Evolutionary conservation across 1,140 invertebrate genomes (phyloP).

Genomic region (Eulimnadia texana): DNA sequence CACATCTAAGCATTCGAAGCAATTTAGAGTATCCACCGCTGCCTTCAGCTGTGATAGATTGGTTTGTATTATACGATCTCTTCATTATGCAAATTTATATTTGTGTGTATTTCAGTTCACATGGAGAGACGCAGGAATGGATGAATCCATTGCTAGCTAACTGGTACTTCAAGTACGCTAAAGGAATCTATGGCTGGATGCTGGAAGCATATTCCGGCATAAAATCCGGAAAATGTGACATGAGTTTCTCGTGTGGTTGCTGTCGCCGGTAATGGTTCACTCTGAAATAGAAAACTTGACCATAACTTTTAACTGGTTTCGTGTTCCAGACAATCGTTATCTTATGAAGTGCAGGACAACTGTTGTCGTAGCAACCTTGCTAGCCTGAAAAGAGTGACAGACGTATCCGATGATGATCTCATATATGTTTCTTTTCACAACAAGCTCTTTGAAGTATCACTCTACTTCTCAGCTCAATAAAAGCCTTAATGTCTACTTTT

Average conservation of each 20-base stretch:
- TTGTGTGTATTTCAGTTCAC: neutral
- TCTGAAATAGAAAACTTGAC: neutral
- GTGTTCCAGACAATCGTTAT: slow-evolving; percentile 34
- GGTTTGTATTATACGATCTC: slow-evolving; percentile 1
- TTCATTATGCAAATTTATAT: no score
- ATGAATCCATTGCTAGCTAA: slow-evolving; percentile 59
- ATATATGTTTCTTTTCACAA: slow-evolving; percentile 77
- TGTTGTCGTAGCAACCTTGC: slow-evolving; percentile 77
- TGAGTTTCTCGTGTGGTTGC: slow-evolving; percentile 46
- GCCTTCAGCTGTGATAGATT: neutral
- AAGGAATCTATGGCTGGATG: slow-evolving; percentile 81
- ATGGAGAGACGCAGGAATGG: slow-evolving; percentile 36
- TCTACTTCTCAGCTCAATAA: neutral
- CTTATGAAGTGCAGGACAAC: slow-evolving; percentile 64
- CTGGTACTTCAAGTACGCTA: slow-evolving; percentile 61
- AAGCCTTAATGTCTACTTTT: neutral
- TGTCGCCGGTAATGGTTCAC: slow-evolving; percentile 1
- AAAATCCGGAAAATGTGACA: slow-evolving; percentile 51
- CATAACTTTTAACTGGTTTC: slow-evolving; percentile 3
- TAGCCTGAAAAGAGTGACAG: slow-evolving; percentile 60
- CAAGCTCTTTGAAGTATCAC: slow-evolving; percentile 58
- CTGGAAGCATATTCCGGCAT: slow-evolving; percentile 61
- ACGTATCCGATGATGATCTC: slow-evolving; percentile 58
- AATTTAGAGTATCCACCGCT: neutral
- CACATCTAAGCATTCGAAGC: neutral